Evolutionary conservation across 2,113 vertebrate genomes (phyloP).

Genomic region (Leucoraja erinaceus): DNA sequence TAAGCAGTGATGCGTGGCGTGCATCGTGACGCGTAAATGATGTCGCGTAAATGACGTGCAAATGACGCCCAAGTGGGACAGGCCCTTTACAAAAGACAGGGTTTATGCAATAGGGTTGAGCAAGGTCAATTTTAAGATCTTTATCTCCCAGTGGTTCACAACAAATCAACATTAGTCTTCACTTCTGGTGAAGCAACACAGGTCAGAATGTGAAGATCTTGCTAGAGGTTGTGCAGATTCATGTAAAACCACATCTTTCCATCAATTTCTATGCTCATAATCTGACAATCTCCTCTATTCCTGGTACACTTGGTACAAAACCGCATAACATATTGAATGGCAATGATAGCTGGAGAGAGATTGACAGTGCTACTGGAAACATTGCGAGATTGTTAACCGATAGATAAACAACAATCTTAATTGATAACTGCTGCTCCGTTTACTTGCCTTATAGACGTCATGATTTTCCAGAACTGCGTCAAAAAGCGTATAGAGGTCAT

Average conservation of each 20-base stretch:
- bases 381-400: background rate
- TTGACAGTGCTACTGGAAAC: background rate
- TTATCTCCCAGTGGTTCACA: background rate
- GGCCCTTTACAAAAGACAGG: background rate
- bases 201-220: background rate
- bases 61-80: no score
- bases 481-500: slow-evolving; percentile 68
- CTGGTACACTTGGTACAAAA: background rate
- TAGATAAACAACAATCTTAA: background rate
- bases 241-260: background rate
- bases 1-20: no score
- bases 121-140: background rate
- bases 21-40: no score
- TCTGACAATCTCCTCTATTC: background rate
- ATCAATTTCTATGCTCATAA: background rate
- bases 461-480: slow-evolving; percentile 68
- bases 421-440: background rate
- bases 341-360: background rate
- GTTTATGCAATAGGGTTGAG: background rate
- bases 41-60: no score
- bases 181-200: background rate
- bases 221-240: background rate
- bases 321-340: background rate
- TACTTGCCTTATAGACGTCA: slow-evolving; percentile 67
- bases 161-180: background rate